phyloP scores from a whole-genome alignment of 2,888 invertebrate species.

The Panopea generosa region DNA sequence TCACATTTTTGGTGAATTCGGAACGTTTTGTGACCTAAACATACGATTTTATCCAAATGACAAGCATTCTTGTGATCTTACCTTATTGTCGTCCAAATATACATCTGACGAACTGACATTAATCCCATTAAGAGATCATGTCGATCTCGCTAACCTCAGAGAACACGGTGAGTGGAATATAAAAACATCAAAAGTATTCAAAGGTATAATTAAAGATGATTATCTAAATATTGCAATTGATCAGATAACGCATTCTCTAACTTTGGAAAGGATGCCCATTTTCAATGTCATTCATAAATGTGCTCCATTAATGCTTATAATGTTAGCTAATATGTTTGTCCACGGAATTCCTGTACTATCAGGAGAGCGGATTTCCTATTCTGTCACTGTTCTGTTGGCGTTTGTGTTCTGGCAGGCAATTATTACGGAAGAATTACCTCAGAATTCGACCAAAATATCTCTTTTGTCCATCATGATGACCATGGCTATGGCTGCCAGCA shows the following conservation, averaged over 20 bases:
- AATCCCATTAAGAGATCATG: too few relatives aligned
- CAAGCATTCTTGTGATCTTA: constrained; percentile 10
- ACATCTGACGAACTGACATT: too few relatives aligned
- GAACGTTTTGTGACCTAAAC: constrained; percentile 13
- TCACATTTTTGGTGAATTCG: not conserved
- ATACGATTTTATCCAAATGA: constrained; percentile 19
- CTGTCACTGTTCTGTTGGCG: constrained; percentile 25
- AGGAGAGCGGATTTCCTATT: constrained; percentile 24
- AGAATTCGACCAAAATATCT: constrained; percentile 16
- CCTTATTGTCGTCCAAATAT: constrained; percentile 7
- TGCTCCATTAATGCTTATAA: constrained; percentile 18
- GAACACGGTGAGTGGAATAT: constrained; percentile 11
- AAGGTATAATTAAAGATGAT: too few relatives aligned
- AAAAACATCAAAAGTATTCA: too few relatives aligned
- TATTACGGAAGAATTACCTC: constrained; percentile 15
- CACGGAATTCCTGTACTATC: constrained; percentile 19
- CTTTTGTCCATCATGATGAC: constrained; percentile 15
- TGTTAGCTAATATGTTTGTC: constrained; percentile 12
- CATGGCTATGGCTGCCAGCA: not conserved
- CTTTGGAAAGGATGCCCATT: not conserved
- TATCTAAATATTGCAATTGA: too few relatives aligned
- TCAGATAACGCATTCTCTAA: too few relatives aligned
- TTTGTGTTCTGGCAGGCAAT: constrained; percentile 25
- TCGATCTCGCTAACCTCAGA: not conserved
- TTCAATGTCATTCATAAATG: constrained; percentile 17